These are phyloP conservation scores for Rotaria sp. DNA, from an alignment of 2,888 invertebrate genomes.

Conservation along the genomic window DNA sequence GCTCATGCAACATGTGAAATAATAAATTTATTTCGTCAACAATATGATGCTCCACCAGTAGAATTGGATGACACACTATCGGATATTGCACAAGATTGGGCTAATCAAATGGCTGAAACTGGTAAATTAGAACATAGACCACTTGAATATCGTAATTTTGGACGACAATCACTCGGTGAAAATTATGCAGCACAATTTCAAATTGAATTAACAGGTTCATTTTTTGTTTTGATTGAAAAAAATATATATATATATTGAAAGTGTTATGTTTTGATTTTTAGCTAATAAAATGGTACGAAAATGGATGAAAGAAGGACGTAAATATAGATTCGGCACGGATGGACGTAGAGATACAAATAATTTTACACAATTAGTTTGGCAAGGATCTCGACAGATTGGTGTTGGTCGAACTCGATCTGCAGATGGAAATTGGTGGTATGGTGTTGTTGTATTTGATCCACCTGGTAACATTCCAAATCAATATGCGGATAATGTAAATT, in stretches of 20 bases:
- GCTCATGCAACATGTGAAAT: not conserved
- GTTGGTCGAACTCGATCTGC: constrained; percentile 33
- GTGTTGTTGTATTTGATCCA: constrained; percentile 37
- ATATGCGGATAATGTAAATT: constrained; percentile 34
- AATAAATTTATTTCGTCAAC: not conserved
- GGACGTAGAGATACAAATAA: constrained; percentile 32
- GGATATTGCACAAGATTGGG: constrained; percentile 38
- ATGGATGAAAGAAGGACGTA: constrained; percentile 34
- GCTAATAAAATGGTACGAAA: constrained; percentile 36
- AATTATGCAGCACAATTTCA: constrained; percentile 30
- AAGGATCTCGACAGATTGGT: constrained; percentile 32
- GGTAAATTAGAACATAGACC: constrained; percentile 41
- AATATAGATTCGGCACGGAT: constrained; percentile 26
- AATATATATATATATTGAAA: not conserved
- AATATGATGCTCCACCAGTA: constrained; percentile 29
- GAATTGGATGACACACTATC: constrained; percentile 23
- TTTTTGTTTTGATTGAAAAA: too few relatives aligned
- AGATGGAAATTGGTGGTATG: constrained; percentile 39
- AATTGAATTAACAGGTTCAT: constrained; percentile 28
- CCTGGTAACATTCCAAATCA: constrained; percentile 36
- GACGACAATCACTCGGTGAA: constrained; percentile 33
- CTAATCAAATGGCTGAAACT: constrained; percentile 30
- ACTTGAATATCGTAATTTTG: constrained; percentile 31
- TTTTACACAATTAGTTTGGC: constrained; percentile 38
- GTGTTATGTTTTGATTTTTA: not conserved